Conservation (phyloP, 2,888 invertebrate genomes). For the Lochmaea capreae region DNA sequence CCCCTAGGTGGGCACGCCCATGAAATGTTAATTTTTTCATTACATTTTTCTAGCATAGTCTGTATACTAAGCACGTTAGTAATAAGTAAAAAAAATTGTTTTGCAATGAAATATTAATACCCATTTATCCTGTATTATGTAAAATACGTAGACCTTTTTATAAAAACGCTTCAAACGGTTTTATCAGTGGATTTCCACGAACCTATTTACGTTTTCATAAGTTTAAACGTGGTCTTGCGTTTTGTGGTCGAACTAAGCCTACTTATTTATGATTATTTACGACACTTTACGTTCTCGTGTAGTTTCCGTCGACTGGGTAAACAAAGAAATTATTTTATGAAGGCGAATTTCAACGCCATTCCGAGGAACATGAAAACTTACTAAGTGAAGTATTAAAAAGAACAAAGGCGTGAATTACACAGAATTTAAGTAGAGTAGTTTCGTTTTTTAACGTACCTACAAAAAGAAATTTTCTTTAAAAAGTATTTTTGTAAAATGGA, state of each 20-base stretch:
- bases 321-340: constrained; percentile 50
- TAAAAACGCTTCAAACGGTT: neutral
- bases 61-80: no score
- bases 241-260: constrained; percentile 50
- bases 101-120: neutral
- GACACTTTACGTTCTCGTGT: constrained; percentile 51
- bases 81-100: no score
- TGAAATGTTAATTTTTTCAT: no score
- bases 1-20: no score
- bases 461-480: no score
- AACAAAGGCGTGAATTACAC: no score
- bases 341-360: constrained; percentile 39
- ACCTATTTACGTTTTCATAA: neutral
- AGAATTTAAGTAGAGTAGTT: no score
- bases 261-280: constrained; percentile 56
- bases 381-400: neutral
- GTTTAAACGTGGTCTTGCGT: constrained; percentile 46
- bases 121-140: neutral
- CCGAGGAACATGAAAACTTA: constrained; percentile 29
- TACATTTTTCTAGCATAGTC: no score
- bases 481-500: no score
- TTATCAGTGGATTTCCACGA: constrained; percentile 5
- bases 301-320: constrained; percentile 56
- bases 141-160: neutral
- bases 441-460: no score